Conservation (phyloP, 1,140 invertebrate genomes). For the Drosophila lini region DNA sequence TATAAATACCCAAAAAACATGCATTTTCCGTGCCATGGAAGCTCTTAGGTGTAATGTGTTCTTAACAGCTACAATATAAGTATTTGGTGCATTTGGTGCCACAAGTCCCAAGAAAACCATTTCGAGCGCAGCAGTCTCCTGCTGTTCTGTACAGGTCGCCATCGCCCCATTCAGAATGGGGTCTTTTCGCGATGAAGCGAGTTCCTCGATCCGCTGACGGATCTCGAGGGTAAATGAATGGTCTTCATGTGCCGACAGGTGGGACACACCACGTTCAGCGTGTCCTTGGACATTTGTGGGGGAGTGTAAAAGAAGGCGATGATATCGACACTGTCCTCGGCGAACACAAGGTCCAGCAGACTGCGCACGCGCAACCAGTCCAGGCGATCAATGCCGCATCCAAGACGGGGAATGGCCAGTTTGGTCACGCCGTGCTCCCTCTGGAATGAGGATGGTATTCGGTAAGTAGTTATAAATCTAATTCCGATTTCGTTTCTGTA, state of each 20-base stretch:
- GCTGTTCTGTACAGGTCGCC: constrained; percentile 29
- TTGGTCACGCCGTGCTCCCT: constrained; percentile 84
- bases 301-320: constrained; percentile 85
- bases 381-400: constrained; percentile 88
- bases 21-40: constrained; percentile 31
- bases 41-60: constrained; percentile 20
- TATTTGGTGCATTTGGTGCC: constrained; percentile 71
- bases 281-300: constrained; percentile 62
- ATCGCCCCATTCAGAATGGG: constrained; percentile 43
- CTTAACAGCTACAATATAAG: constrained; percentile 57
- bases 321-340: constrained; percentile 85
- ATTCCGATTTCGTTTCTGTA: not conserved
- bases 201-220: constrained; percentile 62
- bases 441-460: constrained; percentile 16
- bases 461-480: not conserved
- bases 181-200: constrained; percentile 74
- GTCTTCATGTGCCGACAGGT: constrained; percentile 72
- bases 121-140: constrained; percentile 39
- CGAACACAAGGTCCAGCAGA: constrained; percentile 86
- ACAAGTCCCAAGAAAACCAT: constrained; percentile 45
- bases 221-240: constrained; percentile 63
- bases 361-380: constrained; percentile 86
- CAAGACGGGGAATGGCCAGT: constrained; percentile 87
- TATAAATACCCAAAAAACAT: constrained; percentile 61
- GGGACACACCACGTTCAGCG: constrained; percentile 66